Conservation (phyloP, 53 echinoderm and acorn worm genomes). For the Luidia sarsii region DNA sequence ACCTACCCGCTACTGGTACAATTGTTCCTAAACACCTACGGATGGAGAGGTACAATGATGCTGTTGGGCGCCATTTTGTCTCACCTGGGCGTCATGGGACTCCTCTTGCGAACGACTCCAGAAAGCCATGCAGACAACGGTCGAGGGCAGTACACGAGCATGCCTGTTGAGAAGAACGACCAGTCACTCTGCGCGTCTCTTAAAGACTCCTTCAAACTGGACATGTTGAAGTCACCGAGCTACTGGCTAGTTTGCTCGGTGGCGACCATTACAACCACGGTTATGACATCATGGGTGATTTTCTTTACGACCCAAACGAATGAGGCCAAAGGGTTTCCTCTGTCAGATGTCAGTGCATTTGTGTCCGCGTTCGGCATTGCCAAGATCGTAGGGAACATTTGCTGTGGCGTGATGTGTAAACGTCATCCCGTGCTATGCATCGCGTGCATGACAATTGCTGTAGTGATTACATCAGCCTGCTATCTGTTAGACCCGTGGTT, state of each 20-base stretch:
- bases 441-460: background rate
- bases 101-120: background rate
- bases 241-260: background rate
- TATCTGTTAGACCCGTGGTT: background rate
- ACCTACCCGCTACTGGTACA: background rate
- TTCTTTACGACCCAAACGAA: background rate
- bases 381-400: background rate
- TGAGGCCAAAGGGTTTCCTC: background rate
- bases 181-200: too few relatives aligned
- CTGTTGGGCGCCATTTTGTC: background rate
- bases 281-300: background rate
- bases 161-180: too few relatives aligned
- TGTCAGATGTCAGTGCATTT: background rate
- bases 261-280: background rate
- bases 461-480: background rate
- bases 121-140: too few relatives aligned
- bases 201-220: background rate
- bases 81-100: conserved; percentile 2
- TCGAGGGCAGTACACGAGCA: too few relatives aligned
- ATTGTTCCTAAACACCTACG: conserved; percentile 5
- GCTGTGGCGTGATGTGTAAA: background rate
- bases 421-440: background rate
- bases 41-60: conserved; percentile 4
- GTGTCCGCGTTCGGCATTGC: background rate
- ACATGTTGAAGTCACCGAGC: background rate